Evolutionary conservation across 2,888 invertebrate species (phyloP).

Genomic region (Apantesis nais): DNA sequence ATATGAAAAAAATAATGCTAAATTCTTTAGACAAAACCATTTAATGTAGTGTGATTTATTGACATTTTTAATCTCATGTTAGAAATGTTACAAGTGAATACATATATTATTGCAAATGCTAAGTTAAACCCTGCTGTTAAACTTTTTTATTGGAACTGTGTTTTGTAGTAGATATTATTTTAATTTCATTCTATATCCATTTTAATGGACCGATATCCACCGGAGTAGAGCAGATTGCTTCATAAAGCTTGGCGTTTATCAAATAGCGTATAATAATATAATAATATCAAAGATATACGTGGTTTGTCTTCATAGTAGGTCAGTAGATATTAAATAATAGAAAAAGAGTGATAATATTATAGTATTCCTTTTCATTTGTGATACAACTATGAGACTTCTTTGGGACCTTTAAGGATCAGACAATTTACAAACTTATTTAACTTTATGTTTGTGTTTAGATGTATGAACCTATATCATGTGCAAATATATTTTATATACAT

Average conservation of each 20-base stretch:
- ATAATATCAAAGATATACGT: not conserved
- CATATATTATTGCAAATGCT: constrained; percentile 5
- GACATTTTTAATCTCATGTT: not conserved
- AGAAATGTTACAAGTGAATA: constrained; percentile 6
- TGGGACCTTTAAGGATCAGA: too few species aligned
- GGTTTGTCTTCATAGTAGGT: not conserved
- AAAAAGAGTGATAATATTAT: not conserved
- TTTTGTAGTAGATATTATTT: constrained; percentile 1
- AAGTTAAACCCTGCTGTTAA: not conserved
- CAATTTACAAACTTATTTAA: too few species aligned
- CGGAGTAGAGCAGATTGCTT: constrained; percentile 1
- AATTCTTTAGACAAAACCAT: not conserved
- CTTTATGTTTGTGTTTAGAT: too few species aligned
- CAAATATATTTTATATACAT: not conserved
- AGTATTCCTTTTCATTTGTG: too few species aligned
- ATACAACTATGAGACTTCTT: too few species aligned
- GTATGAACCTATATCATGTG: too few species aligned
- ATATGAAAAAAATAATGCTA: not conserved
- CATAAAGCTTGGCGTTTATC: not conserved
- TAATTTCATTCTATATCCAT: not conserved
- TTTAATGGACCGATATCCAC: constrained; percentile 4
- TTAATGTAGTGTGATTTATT: too few species aligned
- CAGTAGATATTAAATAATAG: not conserved
- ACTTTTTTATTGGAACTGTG: not conserved
- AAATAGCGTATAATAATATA: not conserved